Percentiles rank a stretch among this genome's conserved stretches.
Conservation (phyloP, 2,797 vertebrate species). For the Cetoscarus ocellatus region DNA sequence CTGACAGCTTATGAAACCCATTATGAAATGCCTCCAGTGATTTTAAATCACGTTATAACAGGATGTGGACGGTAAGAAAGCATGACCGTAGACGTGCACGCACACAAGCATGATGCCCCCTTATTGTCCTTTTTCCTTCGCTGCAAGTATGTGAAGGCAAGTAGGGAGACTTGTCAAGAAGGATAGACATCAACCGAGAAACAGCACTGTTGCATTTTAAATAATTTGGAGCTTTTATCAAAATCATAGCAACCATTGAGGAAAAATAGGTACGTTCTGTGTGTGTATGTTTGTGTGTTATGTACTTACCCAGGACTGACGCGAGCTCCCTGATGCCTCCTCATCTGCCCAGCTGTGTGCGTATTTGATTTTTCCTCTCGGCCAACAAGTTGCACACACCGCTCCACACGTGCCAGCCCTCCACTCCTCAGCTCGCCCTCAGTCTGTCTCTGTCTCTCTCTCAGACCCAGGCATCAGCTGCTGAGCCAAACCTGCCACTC, state of each 20-base stretch:
- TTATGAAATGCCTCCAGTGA: slow-evolving; percentile 49
- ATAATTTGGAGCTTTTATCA: slow-evolving; percentile 31
- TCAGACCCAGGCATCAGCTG: slow-evolving; percentile 67
- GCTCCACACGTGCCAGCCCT: slow-evolving; percentile 56
- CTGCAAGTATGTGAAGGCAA: slow-evolving; percentile 67
- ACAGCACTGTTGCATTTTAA: slow-evolving; percentile 59
- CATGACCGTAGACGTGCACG: slow-evolving; percentile 24
- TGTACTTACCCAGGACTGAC: slow-evolving; percentile 77
- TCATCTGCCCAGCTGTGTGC: slow-evolving; percentile 72
- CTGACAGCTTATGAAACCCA: slow-evolving; percentile 40
- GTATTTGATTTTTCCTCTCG: slow-evolving; percentile 49
- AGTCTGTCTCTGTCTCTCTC: slow-evolving; percentile 50
- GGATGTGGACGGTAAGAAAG: slow-evolving; percentile 15
- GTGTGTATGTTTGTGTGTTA: slow-evolving; percentile 4
- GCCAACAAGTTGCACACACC: slow-evolving; percentile 67
- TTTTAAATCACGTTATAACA: slow-evolving; percentile 27
- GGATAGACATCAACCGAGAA: slow-evolving; percentile 65
- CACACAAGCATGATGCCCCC: slow-evolving; percentile 24
- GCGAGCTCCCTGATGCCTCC: slow-evolving; percentile 70
- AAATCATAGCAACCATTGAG: slow-evolving; percentile 25
- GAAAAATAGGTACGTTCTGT: slow-evolving; percentile 15
- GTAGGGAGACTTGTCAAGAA: slow-evolving; percentile 72
- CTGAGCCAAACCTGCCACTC: slow-evolving; percentile 62
- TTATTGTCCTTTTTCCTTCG: slow-evolving; percentile 30
- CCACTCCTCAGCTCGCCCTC: slow-evolving; percentile 46